Evolutionary conservation across 2,113 vertebrate species (phyloP).

Genomic region (Stomatorhinus ivindoensis): DNA sequence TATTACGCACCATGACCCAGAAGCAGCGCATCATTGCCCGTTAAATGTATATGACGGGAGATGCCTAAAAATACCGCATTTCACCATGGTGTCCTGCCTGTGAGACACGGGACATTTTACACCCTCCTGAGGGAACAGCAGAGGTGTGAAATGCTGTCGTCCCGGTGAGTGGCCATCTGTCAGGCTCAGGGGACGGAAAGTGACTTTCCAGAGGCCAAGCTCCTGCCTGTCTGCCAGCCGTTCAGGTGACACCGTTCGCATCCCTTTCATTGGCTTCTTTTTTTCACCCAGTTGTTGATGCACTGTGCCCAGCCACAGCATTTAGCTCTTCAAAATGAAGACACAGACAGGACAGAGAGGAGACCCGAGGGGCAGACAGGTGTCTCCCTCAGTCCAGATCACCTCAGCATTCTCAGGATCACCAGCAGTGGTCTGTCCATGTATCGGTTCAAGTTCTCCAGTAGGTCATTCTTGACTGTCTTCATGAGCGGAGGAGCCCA

Average conservation of each 20-base stretch:
- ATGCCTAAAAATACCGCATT: not conserved
- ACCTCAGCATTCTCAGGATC: not conserved
- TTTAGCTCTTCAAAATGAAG: not conserved
- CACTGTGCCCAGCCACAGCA: not conserved
- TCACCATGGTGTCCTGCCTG: not conserved
- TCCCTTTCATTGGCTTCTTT: not conserved
- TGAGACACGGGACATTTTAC: not conserved
- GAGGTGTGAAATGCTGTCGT: not conserved
- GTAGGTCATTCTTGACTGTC: not conserved
- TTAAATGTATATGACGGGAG: not conserved
- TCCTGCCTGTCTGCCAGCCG: not conserved
- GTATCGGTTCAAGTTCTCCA: not conserved
- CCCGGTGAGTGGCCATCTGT: slow-evolving; percentile 3
- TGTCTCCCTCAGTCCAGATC: not conserved
- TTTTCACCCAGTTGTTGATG: not conserved
- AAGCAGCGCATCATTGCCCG: not conserved
- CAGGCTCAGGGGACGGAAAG: not conserved
- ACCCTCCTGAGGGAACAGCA: not conserved
- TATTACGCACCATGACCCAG: not conserved
- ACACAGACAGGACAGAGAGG: not conserved
- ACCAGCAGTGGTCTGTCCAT: not conserved
- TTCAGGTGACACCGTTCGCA: not conserved
- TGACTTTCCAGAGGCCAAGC: not conserved
- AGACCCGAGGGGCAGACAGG: not conserved
- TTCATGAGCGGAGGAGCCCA: not conserved